phyloP scores from a whole-genome alignment of 2,113 vertebrate species.

The Pygoscelis adeliae region DNA sequence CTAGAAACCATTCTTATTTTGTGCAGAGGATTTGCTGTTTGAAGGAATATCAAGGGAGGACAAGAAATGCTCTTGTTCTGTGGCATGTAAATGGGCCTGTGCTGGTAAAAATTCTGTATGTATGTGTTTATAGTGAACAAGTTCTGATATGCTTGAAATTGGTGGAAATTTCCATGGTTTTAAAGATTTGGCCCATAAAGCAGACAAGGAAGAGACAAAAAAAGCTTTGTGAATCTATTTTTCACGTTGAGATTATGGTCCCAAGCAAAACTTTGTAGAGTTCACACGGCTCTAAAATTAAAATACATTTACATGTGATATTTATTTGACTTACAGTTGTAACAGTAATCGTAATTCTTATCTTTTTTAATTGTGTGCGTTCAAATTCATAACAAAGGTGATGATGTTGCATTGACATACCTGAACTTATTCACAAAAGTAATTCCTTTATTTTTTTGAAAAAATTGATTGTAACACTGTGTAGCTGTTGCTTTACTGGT shows the following conservation, averaged over 20 bases:
- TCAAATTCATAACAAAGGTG: not conserved
- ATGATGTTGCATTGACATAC: not conserved
- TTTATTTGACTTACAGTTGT: not conserved
- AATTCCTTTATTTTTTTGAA: not conserved
- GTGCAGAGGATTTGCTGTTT: not conserved
- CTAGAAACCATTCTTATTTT: not conserved
- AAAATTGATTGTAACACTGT: not conserved
- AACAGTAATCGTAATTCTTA: not conserved
- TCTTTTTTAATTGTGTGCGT: not conserved
- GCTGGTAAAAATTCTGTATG: not conserved
- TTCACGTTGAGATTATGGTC: not conserved
- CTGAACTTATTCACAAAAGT: not conserved
- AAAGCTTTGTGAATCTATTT: not conserved
- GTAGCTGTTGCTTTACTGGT: not conserved
- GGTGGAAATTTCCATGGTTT: not conserved
- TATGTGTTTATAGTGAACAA: not conserved
- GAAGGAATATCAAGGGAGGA: not conserved
- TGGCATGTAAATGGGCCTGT: not conserved
- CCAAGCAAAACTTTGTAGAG: not conserved
- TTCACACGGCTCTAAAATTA: not conserved
- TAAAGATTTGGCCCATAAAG: not conserved
- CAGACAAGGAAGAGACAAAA: not conserved
- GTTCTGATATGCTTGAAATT: not conserved
- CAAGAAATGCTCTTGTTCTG: not conserved
- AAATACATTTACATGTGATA: not conserved